phyloP scores from a whole-genome alignment of 2,888 invertebrate genomes.

The Prionchulus punctatus region DNA sequence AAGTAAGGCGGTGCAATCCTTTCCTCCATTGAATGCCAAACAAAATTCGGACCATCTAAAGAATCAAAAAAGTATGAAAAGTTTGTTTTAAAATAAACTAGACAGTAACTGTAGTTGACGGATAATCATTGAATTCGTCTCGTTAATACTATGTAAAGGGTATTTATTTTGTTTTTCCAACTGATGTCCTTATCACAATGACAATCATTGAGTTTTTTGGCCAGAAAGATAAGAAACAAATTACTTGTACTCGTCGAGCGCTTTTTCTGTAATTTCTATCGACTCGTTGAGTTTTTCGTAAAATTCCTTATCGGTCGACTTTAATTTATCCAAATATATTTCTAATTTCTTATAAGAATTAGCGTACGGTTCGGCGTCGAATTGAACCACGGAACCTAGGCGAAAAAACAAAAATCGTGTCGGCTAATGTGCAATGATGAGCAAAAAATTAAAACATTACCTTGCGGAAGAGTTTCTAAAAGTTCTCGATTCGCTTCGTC shows the following conservation, averaged over 20 bases:
- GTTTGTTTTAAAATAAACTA: neutral
- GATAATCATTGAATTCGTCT: no score
- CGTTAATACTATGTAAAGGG: no score
- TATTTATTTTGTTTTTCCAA: no score
- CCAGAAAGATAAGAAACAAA: no score
- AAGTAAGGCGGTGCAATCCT: constrained; percentile 85
- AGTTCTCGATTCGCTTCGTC: constrained; percentile 34
- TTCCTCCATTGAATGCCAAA: constrained; percentile 91
- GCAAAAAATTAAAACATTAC: neutral
- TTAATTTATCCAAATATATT: neutral
- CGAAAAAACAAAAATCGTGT: no score
- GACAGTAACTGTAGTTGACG: neutral
- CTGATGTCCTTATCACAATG: no score
- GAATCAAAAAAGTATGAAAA: constrained; percentile 6
- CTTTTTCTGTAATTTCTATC: constrained; percentile 31
- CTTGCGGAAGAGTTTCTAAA: constrained; percentile 29
- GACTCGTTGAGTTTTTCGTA: constrained; percentile 18
- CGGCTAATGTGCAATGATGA: neutral
- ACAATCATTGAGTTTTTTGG: no score
- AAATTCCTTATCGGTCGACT: neutral
- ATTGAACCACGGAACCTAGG: neutral
- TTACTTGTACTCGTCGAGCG: constrained; percentile 29
- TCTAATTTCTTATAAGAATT: constrained; percentile 1
- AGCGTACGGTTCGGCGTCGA: neutral
- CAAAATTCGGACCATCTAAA: constrained; percentile 61